Base-by-base conservation (phyloP, 2,797 vertebrate species). In the Sebastes oblongus region DNA sequence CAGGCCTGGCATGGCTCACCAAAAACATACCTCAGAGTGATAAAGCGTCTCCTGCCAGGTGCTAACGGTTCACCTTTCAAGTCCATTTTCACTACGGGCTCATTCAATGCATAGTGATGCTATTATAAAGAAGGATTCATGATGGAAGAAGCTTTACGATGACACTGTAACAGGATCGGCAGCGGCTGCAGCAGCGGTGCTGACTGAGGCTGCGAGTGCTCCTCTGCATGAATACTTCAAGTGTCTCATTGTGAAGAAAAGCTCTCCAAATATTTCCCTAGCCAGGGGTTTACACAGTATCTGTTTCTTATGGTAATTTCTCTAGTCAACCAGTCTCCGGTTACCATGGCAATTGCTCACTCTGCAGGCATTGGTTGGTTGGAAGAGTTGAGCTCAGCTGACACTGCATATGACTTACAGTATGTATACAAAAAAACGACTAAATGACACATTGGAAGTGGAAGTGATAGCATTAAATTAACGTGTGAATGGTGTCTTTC, bases 271-370 rank as follows among this genome's bases (percentile, higher is more conserved):
- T 68, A 86, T 87, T 88, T 84, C 29, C 66, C 61, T 1, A 61
- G 72, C 78, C 77, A 84, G 77, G 58, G 72, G 64, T 86, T 90
- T 89, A 74, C 83, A 77, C 68, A 83, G 74, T 83, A 86, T 90
- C 84, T 77, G 30, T 81, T 84, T 86, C 64, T 81, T 78, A 82
- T 87, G 83, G 55, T 88, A 87, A 91, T 87, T 72, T 25, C 34
- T 81, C 24, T 11, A 34, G 70, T 83, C 65, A 85, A 87, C 71
- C 77, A 56, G 78, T 73, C 73, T 60, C 42, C 0, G 3, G 87
- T 88, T 85, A 71, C 89, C 84, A 89, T 88, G 78, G 81, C 61
- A 50, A 87, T 84, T 5, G 16, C 27, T 85, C 72, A 50, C 32
- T 73, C 55, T 75, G 69, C 80, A 82, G 55, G 54, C 66, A 71